Conservation (phyloP, 2,113 vertebrate species). For the Grantiella picta region DNA sequence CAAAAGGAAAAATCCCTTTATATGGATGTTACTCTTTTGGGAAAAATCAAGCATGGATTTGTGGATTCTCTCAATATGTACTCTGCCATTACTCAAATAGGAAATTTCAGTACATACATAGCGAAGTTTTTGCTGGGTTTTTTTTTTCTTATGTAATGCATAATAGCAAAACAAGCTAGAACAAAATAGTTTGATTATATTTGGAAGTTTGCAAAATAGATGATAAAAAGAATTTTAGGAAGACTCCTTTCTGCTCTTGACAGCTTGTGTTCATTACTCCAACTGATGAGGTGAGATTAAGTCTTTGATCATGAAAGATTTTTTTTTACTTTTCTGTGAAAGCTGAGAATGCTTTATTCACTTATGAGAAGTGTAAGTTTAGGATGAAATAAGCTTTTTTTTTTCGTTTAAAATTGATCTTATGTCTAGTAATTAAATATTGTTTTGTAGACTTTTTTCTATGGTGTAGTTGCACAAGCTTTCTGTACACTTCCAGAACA, state of each 20-base stretch:
- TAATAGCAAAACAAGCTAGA: background rate
- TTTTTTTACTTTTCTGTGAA: background rate
- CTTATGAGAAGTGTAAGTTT: background rate
- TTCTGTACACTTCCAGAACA: background rate
- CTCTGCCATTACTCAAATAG: background rate
- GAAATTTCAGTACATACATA: background rate
- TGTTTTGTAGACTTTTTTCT: background rate
- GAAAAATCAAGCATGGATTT: background rate
- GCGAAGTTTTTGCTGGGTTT: accelerated
- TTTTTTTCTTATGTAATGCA: background rate
- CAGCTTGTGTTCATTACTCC: background rate
- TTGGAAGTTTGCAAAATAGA: background rate
- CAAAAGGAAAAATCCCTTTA: background rate
- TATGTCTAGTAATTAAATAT: background rate
- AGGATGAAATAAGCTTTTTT: background rate
- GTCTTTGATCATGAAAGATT: background rate
- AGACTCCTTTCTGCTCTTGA: background rate
- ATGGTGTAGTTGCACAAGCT: background rate
- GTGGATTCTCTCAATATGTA: background rate
- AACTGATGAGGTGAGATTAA: background rate
- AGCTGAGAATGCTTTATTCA: background rate
- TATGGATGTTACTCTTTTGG: background rate
- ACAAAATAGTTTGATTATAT: background rate
- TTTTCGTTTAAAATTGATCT: background rate
- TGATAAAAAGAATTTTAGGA: background rate